These are phyloP conservation scores for Rhagonycha fulva DNA, from an alignment of 2,888 invertebrate genomes.

Conservation along the genomic window DNA sequence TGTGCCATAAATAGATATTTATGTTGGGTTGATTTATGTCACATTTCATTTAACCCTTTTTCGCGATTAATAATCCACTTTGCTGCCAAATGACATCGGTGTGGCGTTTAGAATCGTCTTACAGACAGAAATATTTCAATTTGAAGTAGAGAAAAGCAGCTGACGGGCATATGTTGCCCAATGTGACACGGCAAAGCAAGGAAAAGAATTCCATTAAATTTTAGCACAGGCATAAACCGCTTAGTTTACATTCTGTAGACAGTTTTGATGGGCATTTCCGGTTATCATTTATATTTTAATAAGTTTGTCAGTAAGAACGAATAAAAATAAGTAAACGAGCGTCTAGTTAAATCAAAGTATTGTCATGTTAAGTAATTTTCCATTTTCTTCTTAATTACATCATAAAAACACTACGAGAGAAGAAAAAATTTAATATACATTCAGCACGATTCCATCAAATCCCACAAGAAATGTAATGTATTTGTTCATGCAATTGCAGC, in stretches of 20 bases:
- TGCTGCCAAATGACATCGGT: neutral
- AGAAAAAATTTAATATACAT: constrained; percentile 7
- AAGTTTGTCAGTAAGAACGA: constrained; percentile 8
- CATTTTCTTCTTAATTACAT: constrained; percentile 6
- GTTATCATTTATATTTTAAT: constrained; percentile 42
- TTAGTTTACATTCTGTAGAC: constrained; percentile 42
- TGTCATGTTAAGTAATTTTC: constrained; percentile 3
- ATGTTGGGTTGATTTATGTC: neutral
- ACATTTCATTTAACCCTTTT: neutral
- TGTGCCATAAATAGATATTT: neutral
- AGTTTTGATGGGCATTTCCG: constrained; percentile 41
- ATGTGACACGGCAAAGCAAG: constrained; percentile 19
- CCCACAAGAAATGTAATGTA: constrained; percentile 4
- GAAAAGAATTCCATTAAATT: constrained; percentile 39
- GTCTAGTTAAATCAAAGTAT: neutral
- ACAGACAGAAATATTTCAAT: constrained; percentile 20
- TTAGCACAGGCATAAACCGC: constrained; percentile 42
- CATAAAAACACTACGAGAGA: neutral
- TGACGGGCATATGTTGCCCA: constrained; percentile 25
- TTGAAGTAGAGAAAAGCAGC: constrained; percentile 19
- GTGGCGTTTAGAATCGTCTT: constrained; percentile 6
- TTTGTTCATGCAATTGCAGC: constrained; percentile 8
- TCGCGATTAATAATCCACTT: neutral
- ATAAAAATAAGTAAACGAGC: neutral
- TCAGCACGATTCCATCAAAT: neutral